Percentiles rank a stretch among this genome's conserved stretches.
Conservation (phyloP, 2,113 vertebrate genomes). For the Malurus cyaneus region DNA sequence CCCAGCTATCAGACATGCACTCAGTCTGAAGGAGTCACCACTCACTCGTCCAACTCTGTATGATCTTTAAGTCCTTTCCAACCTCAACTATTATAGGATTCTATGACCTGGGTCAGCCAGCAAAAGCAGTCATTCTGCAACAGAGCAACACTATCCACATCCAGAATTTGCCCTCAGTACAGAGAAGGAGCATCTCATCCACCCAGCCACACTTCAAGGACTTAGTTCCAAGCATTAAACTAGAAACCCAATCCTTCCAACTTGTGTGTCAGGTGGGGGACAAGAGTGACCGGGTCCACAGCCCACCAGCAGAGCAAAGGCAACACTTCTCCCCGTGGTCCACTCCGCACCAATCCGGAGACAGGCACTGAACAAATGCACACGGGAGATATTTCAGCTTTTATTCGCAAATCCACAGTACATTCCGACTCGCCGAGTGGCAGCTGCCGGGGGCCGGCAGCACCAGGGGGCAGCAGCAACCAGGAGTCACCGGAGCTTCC, state of each 20-base stretch:
- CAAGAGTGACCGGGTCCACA: fast-evolving
- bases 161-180: background rate
- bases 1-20: background rate
- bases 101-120: background rate
- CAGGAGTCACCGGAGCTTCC: background rate
- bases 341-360: background rate
- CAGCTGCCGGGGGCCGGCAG: background rate
- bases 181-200: background rate
- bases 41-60: fast-evolving
- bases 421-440: background rate
- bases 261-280: fast-evolving
- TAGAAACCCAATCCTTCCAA: background rate
- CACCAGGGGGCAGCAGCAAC: constrained; percentile 59
- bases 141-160: background rate
- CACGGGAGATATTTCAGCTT: constrained; percentile 1
- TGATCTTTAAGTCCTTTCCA: background rate
- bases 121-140: background rate
- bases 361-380: background rate
- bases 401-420: constrained; percentile 52
- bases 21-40: background rate
- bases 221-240: background rate
- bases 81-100: background rate
- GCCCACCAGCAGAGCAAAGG: fast-evolving
- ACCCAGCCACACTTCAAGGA: background rate
- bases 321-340: background rate